A percentile compares a stretch with the other conserved stretches of the same genome.
Conservation (phyloP, 2,113 vertebrate genomes). For the Dasyornis broadbenti region DNA sequence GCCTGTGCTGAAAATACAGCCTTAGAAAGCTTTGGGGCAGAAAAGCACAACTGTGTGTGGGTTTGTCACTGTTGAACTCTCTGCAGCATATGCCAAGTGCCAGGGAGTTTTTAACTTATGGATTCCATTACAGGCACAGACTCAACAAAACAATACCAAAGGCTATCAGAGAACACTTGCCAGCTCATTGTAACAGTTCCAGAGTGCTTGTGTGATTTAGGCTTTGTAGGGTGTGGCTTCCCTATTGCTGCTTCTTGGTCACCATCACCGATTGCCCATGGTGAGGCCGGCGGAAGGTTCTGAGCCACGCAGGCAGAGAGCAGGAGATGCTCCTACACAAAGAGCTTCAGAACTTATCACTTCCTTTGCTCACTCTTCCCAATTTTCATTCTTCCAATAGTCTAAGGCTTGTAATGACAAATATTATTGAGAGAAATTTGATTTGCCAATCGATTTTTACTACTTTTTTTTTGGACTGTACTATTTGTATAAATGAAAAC, state of each 20-base stretch:
- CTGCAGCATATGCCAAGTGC: neutral
- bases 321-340: neutral
- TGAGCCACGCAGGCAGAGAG: rapidly evolving
- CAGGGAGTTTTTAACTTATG: neutral
- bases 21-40: neutral
- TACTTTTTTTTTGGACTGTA: neutral
- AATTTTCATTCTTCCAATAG: neutral
- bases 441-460: neutral
- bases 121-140: neutral
- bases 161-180: neutral
- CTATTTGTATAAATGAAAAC: neutral
- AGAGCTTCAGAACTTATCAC: neutral
- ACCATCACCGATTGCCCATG: neutral
- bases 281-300: neutral
- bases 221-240: neutral
- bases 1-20: neutral
- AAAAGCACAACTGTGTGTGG: neutral
- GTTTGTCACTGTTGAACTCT: neutral
- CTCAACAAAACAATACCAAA: neutral
- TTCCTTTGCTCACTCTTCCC: neutral
- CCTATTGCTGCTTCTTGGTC: neutral
- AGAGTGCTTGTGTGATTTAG: neutral
- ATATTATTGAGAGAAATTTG: neutral
- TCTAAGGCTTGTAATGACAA: neutral
- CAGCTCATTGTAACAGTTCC: neutral